Evolutionary conservation across 2,797 vertebrate species (phyloP).

Genomic region (Kryptopterus vitreolus): DNA sequence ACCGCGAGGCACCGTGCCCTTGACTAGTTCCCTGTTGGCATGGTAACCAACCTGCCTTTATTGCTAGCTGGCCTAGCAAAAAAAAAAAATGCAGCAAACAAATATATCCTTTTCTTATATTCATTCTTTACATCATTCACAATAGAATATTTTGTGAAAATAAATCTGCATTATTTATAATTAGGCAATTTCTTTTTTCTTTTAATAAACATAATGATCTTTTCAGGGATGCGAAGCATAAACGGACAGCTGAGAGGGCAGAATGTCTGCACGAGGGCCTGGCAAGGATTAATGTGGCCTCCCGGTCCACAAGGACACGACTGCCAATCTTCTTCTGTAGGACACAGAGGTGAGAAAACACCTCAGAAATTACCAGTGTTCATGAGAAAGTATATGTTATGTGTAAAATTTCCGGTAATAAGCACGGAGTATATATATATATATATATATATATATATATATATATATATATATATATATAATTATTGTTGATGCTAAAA

Average conservation of each 20-base stretch:
- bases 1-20: slow-evolving; percentile 47
- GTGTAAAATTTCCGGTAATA: no score
- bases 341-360: slow-evolving; percentile 35
- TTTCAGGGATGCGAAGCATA: slow-evolving; percentile 20
- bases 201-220: slow-evolving; percentile 1
- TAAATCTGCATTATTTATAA: neutral
- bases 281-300: slow-evolving; percentile 42
- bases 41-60: slow-evolving; percentile 44
- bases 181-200: neutral
- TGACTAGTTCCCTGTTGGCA: slow-evolving; percentile 52
- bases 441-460: no score
- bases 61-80: slow-evolving; percentile 25
- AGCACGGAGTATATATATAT: no score
- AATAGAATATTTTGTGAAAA: neutral
- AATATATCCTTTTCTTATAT: neutral
- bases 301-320: slow-evolving; percentile 32
- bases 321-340: slow-evolving; percentile 43
- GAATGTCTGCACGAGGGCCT: slow-evolving; percentile 25
- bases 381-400: neutral
- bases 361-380: slow-evolving; percentile 36
- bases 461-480: no score
- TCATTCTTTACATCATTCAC: neutral
- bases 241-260: slow-evolving; percentile 34
- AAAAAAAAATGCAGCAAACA: slow-evolving; percentile 9
- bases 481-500: neutral